Conservation (phyloP, 2,888 invertebrate genomes). For the Andrena fulva region DNA sequence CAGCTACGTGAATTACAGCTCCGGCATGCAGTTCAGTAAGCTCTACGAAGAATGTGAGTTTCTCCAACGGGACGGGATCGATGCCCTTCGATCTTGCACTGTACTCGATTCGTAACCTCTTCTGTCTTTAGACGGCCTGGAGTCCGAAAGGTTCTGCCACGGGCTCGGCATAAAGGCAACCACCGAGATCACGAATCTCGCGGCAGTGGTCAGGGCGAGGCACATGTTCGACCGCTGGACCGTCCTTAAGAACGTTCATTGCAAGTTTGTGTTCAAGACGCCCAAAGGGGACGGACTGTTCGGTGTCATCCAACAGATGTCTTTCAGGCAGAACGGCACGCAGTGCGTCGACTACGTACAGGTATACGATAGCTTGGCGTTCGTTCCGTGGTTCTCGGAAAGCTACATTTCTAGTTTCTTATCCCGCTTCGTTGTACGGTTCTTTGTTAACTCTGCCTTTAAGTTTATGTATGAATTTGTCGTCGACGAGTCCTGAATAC, state of each 20-base stretch:
- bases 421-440: neutral
- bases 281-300: slow-evolving; percentile 83
- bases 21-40: slow-evolving; percentile 5
- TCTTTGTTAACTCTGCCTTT: neutral
- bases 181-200: slow-evolving; percentile 26
- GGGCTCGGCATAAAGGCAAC: slow-evolving; percentile 52
- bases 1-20: slow-evolving; percentile 43
- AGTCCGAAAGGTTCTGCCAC: slow-evolving; percentile 71
- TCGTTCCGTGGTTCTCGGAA: neutral
- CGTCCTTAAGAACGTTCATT: slow-evolving; percentile 62
- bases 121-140: slow-evolving; percentile 71
- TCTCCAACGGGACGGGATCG: neutral
- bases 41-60: slow-evolving; percentile 55
- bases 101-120: slow-evolving; percentile 22
- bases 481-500: neutral
- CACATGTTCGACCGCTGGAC: slow-evolving; percentile 59
- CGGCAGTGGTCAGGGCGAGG: slow-evolving; percentile 54
- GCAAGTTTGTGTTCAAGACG: slow-evolving; percentile 76
- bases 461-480: neutral
- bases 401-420: too few relatives aligned
- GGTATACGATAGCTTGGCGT: slow-evolving; percentile 70
- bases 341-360: slow-evolving; percentile 86
- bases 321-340: slow-evolving; percentile 80
- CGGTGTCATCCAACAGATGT: slow-evolving; percentile 86
- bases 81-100: neutral